These are phyloP conservation scores for Anhinga rufa DNA, from an alignment of 2,113 vertebrate species.

Conservation along the genomic window DNA sequence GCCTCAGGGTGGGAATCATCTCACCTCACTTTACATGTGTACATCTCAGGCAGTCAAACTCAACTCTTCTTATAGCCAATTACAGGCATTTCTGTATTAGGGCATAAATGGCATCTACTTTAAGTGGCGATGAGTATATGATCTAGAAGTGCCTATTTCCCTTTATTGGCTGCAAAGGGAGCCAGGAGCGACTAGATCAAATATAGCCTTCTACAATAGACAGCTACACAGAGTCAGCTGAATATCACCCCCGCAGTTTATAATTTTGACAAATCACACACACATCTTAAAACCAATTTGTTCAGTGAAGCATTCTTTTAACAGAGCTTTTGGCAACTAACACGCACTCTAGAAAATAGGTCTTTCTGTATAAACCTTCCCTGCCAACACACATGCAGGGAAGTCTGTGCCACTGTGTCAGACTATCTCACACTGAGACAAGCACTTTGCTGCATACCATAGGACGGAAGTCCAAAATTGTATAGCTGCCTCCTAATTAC, in stretches of 20 bases:
- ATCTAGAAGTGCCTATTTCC: not conserved
- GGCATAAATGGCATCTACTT: not conserved
- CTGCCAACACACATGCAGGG: not conserved
- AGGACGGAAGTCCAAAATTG: not conserved
- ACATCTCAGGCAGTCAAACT: not conserved
- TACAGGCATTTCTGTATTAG: not conserved
- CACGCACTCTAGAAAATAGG: not conserved
- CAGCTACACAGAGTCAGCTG: not conserved
- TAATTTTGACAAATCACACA: slow-evolving; percentile 28
- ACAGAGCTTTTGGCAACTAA: not conserved
- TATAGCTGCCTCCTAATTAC: not conserved
- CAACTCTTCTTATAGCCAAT: not conserved
- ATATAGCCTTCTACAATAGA: slow-evolving; percentile 13
- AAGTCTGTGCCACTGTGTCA: not conserved
- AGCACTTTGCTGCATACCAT: not conserved
- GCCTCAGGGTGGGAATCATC: not conserved
- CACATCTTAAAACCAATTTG: not conserved
- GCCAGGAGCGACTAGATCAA: slow-evolving; percentile 3
- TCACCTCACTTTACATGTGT: not conserved
- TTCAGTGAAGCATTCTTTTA: not conserved
- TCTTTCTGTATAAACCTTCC: not conserved
- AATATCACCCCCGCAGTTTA: not conserved
- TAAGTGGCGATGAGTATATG: not conserved
- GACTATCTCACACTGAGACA: not conserved
- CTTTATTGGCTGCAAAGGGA: slow-evolving; percentile 14